Percentiles rank a stretch among this genome's conserved stretches.
These are phyloP conservation scores for Branchipolynoe longqiensis DNA, from an alignment of 2,888 invertebrate genomes.

Conservation along the genomic window DNA sequence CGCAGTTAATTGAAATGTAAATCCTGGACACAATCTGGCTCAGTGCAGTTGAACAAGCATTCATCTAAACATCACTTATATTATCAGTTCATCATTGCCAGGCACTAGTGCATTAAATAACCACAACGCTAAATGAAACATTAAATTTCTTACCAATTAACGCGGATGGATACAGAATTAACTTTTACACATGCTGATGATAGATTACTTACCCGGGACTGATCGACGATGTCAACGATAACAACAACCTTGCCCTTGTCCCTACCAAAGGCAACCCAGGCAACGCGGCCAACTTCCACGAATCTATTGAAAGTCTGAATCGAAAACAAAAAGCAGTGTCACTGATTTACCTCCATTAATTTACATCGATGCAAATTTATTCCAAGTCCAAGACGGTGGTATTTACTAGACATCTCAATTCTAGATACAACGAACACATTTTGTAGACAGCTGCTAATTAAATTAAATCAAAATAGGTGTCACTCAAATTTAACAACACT, in stretches of 20 bases:
- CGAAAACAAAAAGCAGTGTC: too few species aligned
- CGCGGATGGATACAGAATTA: too few species aligned
- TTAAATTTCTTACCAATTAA: too few species aligned
- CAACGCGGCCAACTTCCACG: slow-evolving; percentile 98
- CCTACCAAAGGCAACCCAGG: slow-evolving; percentile 94
- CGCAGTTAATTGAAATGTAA: too few species aligned
- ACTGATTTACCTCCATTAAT: not conserved
- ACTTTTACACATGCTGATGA: not conserved
- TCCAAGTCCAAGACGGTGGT: not conserved
- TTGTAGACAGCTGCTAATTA: not conserved
- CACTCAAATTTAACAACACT: not conserved
- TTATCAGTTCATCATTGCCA: slow-evolving; percentile 36
- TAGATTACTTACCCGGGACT: slow-evolving; percentile 88
- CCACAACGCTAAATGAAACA: too few species aligned
- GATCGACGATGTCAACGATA: slow-evolving; percentile 98
- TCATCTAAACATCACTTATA: slow-evolving; percentile 42
- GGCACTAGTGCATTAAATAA: not conserved
- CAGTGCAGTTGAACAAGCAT: slow-evolving; percentile 57
- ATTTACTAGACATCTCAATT: not conserved
- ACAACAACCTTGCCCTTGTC: slow-evolving; percentile 94
- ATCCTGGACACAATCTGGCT: too few species aligned
- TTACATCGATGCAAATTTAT: not conserved
- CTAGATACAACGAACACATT: not conserved
- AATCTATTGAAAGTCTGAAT: slow-evolving; percentile 83
- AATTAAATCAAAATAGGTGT: not conserved